Conservation (phyloP, 2,888 invertebrate species). For the Melieria crassipennis region DNA sequence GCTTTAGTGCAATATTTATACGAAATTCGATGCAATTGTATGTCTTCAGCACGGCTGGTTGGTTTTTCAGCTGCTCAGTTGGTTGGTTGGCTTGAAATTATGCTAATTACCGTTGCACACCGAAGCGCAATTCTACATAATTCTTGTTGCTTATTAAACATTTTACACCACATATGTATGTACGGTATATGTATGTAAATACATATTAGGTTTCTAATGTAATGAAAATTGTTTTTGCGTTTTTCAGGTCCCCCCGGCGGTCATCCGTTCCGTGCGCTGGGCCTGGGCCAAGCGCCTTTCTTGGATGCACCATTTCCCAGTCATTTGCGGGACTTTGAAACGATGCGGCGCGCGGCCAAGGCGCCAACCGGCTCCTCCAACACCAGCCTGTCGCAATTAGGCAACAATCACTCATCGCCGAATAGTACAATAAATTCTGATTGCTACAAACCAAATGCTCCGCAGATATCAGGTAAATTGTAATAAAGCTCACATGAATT, state of each 20-base stretch:
- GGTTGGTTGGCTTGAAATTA: conserved; percentile 40
- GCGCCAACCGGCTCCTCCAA: conserved; percentile 44
- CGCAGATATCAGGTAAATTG: conserved; percentile 65
- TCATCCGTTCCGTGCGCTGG: conserved; percentile 78
- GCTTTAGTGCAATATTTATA: conserved; percentile 2
- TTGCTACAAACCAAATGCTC: conserved; percentile 74
- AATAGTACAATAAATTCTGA: conserved; percentile 65
- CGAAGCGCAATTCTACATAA: neutral
- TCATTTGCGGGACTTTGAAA: conserved; percentile 76
- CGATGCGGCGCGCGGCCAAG: conserved; percentile 71
- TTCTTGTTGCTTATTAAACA: neutral
- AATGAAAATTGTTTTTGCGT: neutral
- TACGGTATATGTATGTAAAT: too few species aligned
- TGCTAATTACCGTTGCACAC: conserved; percentile 29
- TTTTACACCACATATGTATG: too few species aligned
- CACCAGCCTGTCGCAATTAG: conserved; percentile 53
- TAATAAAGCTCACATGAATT: conserved; percentile 30
- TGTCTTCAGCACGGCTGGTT: conserved; percentile 46
- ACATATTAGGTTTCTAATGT: too few species aligned
- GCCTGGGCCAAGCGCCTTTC: conserved; percentile 78
- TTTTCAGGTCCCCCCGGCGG: conserved; percentile 64
- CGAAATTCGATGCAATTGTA: conserved; percentile 49
- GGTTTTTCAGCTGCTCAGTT: conserved; percentile 2
- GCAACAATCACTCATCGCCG: conserved; percentile 60
- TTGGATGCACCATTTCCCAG: conserved; percentile 72